Evolutionary conservation across 1,140 invertebrate species (phyloP).

Genomic region (Hesperophylax magnus): DNA sequence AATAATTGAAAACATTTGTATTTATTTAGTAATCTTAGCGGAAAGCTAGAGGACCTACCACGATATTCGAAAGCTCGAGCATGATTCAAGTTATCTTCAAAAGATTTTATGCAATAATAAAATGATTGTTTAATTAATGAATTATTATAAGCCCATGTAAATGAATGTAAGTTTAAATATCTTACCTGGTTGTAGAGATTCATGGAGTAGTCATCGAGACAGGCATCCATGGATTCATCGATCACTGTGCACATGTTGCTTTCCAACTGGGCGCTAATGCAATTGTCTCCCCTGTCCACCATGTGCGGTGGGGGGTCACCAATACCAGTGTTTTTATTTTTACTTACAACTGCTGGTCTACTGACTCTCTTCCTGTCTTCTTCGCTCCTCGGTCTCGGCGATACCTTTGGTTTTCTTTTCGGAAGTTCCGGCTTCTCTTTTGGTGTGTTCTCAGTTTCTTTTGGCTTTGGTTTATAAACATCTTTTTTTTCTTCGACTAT

Average conservation of each 20-base stretch:
- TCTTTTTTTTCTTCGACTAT: neutral
- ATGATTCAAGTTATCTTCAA: no score
- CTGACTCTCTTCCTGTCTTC: neutral
- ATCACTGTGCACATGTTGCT: conserved; percentile 8
- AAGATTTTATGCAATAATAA: no score
- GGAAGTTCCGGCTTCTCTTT: conserved; percentile 51
- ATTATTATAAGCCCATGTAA: no score
- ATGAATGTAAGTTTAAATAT: neutral
- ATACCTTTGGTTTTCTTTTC: conserved; percentile 53
- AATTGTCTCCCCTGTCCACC: conserved; percentile 16
- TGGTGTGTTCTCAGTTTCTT: neutral
- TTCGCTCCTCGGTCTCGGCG: conserved; percentile 6
- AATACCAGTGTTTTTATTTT: neutral
- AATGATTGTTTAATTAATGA: no score
- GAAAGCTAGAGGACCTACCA: no score
- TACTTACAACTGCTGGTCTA: neutral
- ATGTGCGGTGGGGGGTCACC: neutral
- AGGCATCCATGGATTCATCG: conserved; percentile 27
- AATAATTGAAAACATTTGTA: no score
- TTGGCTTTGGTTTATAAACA: neutral
- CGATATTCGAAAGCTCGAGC: no score
- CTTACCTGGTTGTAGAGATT: conserved; percentile 44
- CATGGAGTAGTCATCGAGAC: conserved; percentile 33
- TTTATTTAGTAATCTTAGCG: no score
- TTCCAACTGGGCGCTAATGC: neutral